phyloP scores from a whole-genome alignment of 1,140 invertebrate species.

The Eubasilissa regina region DNA sequence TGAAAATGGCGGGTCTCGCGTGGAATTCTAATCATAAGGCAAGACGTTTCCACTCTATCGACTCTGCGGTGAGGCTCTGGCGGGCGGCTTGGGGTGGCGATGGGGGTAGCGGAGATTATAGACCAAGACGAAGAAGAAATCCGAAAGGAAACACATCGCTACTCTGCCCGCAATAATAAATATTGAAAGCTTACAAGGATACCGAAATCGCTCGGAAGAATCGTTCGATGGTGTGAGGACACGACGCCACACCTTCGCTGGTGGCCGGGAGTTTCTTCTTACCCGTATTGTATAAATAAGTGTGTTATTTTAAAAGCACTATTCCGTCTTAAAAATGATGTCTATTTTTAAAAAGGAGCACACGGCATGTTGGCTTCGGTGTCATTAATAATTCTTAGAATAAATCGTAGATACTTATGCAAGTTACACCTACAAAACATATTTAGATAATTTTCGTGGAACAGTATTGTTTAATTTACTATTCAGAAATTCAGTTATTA shows the following conservation, averaged over 20 bases:
- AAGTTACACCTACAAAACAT: too few relatives aligned
- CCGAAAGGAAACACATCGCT: constrained; percentile 46
- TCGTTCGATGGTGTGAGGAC: constrained; percentile 32
- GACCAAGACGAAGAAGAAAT: constrained; percentile 48
- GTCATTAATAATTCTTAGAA: too few relatives aligned
- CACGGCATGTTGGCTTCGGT: too few relatives aligned
- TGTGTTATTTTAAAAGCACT: constrained; percentile 13
- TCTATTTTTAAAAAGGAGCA: too few relatives aligned
- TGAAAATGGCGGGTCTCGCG: constrained; percentile 41
- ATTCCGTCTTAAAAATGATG: background rate
- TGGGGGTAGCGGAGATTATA: constrained; percentile 37
- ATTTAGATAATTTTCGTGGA: too few relatives aligned
- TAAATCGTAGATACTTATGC: too few relatives aligned
- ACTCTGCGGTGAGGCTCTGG: background rate
- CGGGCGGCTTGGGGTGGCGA: constrained; percentile 25
- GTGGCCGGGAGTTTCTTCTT: background rate
- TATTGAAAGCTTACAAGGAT: constrained; percentile 49
- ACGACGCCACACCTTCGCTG: background rate
- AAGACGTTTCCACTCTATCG: constrained; percentile 23
- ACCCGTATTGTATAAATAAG: constrained; percentile 20
- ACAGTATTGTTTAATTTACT: too few relatives aligned
- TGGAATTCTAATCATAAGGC: constrained; percentile 45
- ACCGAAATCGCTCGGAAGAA: constrained; percentile 41
- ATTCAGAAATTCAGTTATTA: too few relatives aligned
- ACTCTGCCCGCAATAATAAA: constrained; percentile 50